Base-by-base conservation (phyloP, 1,140 invertebrate genomes). In the Drosophila simulans region DNA sequence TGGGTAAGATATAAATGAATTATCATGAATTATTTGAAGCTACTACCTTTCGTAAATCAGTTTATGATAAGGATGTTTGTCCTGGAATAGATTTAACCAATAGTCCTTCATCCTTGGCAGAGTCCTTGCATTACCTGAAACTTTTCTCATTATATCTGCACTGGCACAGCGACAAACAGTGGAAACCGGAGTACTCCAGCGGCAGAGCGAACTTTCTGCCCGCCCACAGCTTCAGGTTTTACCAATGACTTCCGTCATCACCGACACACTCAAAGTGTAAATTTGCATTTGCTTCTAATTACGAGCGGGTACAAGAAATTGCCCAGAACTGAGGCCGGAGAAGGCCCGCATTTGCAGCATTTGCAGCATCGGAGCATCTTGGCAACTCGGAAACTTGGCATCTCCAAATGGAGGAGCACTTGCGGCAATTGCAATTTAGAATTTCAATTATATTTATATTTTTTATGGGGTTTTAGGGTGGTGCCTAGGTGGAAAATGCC, bases 251-350 rank as follows among this genome's bases (percentile, higher is more conserved):
- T 85, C 83, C 82, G 82, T 88, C 82, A 85, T 66, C 74, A 51
- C 74, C 79, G 64, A 65, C 83, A 82, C 74, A 88, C 83, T 88
- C 79, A 65, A 72, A 66, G 82, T 86, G 82, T 86, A 88, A 86
- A 88, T 86, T 86, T 86, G 79, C 83, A 76, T 86, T 88, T 83
- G 83, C 83, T 86, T 88, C 79, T 86, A 86, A 86, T 86, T 86
- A 86, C 75, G 79, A 76, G 71, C 51, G 40, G 57, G 68, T 54
- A 58, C 55, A 60, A 62, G 58, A 64, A 37, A 58, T 17, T 40
- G 49, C 49, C 42, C 35, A 54, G 64, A 48, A 51, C 63, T 31
- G 45, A 45, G 54, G 22, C 42, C 42, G 4, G 42, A 35, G 20
- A n/a, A 68, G 49, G 39, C 42, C 62, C 62, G 60, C 45, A 66